phyloP scores from a whole-genome alignment of 2,797 vertebrate species.

The Poeciliopsis paucimaculata region DNA sequence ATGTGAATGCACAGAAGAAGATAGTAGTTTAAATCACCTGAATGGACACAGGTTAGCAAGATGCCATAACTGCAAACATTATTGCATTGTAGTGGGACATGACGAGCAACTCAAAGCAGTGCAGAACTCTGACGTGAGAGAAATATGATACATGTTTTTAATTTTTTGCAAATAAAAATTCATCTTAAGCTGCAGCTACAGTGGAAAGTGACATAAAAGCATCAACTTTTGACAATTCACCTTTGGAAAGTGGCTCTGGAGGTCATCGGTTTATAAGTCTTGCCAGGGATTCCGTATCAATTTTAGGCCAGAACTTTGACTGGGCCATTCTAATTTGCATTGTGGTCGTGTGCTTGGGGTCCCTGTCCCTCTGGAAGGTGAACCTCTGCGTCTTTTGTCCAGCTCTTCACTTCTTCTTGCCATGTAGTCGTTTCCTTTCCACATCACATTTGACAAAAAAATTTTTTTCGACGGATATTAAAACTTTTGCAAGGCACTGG shows the following conservation, averaged over 20 bases:
- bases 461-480: background rate
- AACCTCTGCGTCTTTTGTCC: constrained; percentile 1
- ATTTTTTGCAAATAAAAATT: background rate
- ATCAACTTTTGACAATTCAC: background rate
- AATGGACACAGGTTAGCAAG: background rate
- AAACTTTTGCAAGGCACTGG: background rate
- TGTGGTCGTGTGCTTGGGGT: background rate
- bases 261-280: background rate
- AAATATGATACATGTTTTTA: background rate
- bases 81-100: background rate
- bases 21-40: background rate
- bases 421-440: background rate
- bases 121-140: background rate
- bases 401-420: background rate
- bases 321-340: background rate
- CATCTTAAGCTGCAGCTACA: background rate
- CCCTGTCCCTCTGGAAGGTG: background rate
- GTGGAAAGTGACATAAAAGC: background rate
- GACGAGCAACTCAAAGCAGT: background rate
- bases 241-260: background rate
- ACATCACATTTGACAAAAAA: background rate
- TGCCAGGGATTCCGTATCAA: background rate
- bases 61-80: background rate
- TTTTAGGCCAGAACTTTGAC: background rate
- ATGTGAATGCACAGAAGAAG: background rate